Evolutionary conservation across 2,113 vertebrate species (phyloP).

Genomic region (Charadrius vociferus): DNA sequence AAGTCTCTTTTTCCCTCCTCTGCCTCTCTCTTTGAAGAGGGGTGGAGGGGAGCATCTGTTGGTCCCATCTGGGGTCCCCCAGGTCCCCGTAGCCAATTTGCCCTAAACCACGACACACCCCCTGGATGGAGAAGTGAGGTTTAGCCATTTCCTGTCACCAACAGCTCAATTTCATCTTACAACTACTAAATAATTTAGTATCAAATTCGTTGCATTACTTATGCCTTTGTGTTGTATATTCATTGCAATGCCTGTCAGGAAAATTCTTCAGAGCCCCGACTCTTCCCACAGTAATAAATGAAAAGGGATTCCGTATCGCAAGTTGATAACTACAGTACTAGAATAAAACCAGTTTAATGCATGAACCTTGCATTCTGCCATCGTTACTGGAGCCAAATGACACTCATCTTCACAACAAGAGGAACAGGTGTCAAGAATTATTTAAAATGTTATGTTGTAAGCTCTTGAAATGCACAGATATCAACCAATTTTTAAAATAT

Average conservation of each 20-base stretch:
- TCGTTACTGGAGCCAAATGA: not conserved
- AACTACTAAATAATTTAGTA: not conserved
- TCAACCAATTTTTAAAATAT: not conserved
- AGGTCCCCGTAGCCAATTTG: too few species aligned
- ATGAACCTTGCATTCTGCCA: not conserved
- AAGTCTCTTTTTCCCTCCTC: too few species aligned
- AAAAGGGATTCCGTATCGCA: not conserved
- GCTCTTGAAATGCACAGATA: not conserved
- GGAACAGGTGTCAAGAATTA: not conserved
- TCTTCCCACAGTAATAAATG: not conserved
- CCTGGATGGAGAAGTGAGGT: not conserved
- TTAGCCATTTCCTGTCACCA: not conserved
- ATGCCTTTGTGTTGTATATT: not conserved
- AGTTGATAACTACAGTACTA: not conserved
- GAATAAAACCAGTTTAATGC: not conserved
- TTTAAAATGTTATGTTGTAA: not conserved
- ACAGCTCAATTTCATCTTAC: not conserved
- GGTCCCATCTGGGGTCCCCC: too few species aligned
- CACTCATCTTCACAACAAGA: not conserved
- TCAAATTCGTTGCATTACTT: not conserved
- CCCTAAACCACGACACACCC: too few species aligned
- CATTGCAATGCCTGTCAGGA: not conserved
- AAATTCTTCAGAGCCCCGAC: not conserved
- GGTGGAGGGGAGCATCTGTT: too few species aligned
- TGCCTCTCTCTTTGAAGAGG: too few species aligned